A percentile compares a stretch with the other conserved stretches of the same genome.
These are phyloP conservation scores for Ctenoplectra terminalis DNA, from an alignment of 1,140 invertebrate species.

Conservation along the genomic window DNA sequence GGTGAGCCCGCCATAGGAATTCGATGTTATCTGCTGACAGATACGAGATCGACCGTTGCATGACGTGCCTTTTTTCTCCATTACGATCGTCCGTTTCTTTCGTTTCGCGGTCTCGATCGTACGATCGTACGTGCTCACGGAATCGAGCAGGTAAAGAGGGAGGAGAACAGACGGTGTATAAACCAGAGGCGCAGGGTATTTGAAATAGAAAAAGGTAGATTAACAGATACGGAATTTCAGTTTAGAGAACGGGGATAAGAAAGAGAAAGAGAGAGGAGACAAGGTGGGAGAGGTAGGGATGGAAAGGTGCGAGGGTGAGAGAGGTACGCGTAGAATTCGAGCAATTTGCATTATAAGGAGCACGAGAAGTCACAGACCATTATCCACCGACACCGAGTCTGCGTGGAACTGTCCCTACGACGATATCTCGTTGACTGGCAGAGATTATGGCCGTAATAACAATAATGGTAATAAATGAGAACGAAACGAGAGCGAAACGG, in stretches of 20 bases:
- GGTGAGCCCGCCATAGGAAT: constrained; percentile 68
- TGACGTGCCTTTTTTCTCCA: constrained; percentile 59
- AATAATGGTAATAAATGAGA: constrained; percentile 64
- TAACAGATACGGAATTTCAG: neutral
- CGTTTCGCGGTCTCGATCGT: constrained; percentile 22
- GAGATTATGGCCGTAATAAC: constrained; percentile 64
- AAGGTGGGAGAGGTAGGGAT: neutral
- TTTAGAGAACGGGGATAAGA: neutral
- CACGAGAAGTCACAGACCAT: constrained; percentile 54
- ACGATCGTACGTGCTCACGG: constrained; percentile 30
- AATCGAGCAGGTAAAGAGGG: neutral
- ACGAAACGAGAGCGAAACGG: constrained; percentile 53
- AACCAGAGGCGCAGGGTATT: neutral
- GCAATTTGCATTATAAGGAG: constrained; percentile 58
- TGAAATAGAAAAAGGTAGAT: neutral
- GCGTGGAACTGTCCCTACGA: constrained; percentile 47
- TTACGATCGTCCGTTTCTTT: constrained; percentile 54
- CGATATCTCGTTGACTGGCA: constrained; percentile 52
- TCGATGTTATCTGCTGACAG: constrained; percentile 71
- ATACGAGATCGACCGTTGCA: constrained; percentile 68
- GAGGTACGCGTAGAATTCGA: constrained; percentile 49
- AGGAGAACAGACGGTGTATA: neutral
- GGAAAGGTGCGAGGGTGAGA: neutral
- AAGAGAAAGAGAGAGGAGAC: neutral
- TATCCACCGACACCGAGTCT: constrained; percentile 55